Percentiles rank a stretch among this genome's conserved stretches.
These are phyloP conservation scores for Sardinella longiceps DNA, from an alignment of 2,797 vertebrate species.

Conservation along the genomic window DNA sequence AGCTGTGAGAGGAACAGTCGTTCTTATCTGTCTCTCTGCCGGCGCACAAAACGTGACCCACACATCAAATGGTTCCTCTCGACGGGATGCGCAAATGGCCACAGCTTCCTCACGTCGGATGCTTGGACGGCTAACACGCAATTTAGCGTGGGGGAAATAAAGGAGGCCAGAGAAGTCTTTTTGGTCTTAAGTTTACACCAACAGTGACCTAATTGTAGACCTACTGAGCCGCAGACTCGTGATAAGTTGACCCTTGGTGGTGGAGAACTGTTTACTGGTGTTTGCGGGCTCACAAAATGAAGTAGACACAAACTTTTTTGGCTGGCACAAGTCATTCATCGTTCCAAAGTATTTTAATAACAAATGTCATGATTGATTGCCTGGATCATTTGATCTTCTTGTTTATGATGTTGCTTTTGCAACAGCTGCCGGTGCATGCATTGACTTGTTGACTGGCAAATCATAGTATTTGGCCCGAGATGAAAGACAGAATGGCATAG, in stretches of 20 bases:
- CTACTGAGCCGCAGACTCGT: slow-evolving; percentile 61
- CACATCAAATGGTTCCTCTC: slow-evolving; percentile 57
- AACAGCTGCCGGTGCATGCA: background rate
- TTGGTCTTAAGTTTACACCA: slow-evolving; percentile 64
- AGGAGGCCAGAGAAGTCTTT: slow-evolving; percentile 49
- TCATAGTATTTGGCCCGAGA: background rate
- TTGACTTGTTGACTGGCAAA: slow-evolving; percentile 11
- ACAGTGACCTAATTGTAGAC: slow-evolving; percentile 65
- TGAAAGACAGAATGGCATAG: slow-evolving; percentile 2
- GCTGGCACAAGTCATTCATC: background rate
- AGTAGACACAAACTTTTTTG: background rate
- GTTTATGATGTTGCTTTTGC: background rate
- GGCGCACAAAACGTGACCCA: slow-evolving; percentile 57
- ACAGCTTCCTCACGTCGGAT: slow-evolving; percentile 49
- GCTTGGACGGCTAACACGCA: slow-evolving; percentile 63
- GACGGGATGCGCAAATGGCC: background rate
- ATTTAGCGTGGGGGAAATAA: slow-evolving; percentile 54
- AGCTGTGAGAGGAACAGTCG: slow-evolving; percentile 65
- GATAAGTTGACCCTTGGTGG: slow-evolving; percentile 58
- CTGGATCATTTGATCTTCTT: background rate
- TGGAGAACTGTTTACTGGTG: background rate
- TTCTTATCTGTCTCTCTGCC: slow-evolving; percentile 56
- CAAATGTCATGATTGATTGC: background rate
- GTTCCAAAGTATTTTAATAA: background rate
- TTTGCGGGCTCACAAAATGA: background rate